Conservation (phyloP, 2,888 invertebrate species). For the Melieria crassipennis region DNA sequence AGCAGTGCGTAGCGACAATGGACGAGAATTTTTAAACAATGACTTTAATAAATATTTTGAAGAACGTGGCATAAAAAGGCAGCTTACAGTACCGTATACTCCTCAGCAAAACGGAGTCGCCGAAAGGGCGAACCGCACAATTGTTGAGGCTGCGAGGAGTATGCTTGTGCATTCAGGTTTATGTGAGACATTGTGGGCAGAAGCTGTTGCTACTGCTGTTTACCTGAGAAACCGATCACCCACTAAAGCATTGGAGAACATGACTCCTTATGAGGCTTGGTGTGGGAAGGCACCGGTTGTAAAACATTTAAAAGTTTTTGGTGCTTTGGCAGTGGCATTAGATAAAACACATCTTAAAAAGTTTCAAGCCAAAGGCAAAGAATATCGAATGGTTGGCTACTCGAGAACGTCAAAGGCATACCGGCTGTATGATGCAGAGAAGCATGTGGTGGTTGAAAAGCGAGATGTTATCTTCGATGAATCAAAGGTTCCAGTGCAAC, state of each 20-base stretch:
- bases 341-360: neutral
- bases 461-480: too few relatives aligned
- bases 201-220: slow-evolving; percentile 40
- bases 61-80: slow-evolving; percentile 20
- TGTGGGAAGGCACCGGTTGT: slow-evolving; percentile 36
- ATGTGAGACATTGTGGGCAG: slow-evolving; percentile 46
- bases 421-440: too few relatives aligned
- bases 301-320: slow-evolving; percentile 34
- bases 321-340: slow-evolving; percentile 17
- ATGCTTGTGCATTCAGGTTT: slow-evolving; percentile 47
- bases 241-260: slow-evolving; percentile 34
- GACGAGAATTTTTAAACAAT: slow-evolving; percentile 23
- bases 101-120: slow-evolving; percentile 47
- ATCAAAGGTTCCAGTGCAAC: too few relatives aligned
- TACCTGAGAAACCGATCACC: slow-evolving; percentile 40
- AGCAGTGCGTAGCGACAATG: slow-evolving; percentile 28
- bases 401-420: too few relatives aligned
- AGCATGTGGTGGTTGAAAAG: too few relatives aligned
- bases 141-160: slow-evolving; percentile 49
- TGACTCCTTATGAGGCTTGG: slow-evolving; percentile 42
- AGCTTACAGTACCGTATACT: slow-evolving; percentile 36
- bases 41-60: slow-evolving; percentile 19
- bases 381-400: too few relatives aligned
- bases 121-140: slow-evolving; percentile 39
- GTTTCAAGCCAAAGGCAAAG: neutral